These are phyloP conservation scores for Dasypogon diadema DNA, from an alignment of 2,888 invertebrate genomes.

Conservation along the genomic window DNA sequence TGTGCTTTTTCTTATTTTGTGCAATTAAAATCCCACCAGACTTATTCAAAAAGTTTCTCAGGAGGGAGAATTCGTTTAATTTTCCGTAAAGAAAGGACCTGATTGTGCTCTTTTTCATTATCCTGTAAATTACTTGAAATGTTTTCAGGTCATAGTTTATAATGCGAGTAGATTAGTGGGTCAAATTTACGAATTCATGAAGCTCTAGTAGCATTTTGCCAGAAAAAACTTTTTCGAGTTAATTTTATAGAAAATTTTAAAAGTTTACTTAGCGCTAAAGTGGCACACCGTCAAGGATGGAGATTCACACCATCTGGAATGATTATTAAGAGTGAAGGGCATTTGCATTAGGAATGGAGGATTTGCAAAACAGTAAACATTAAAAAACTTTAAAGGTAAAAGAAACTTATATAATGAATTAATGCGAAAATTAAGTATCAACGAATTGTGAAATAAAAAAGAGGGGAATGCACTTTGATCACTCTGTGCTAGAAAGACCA, in stretches of 20 bases:
- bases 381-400: too few relatives aligned
- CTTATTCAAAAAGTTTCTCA: not conserved
- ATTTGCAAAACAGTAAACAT: too few relatives aligned
- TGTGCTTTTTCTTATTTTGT: slow-evolving; percentile 13
- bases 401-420: too few relatives aligned
- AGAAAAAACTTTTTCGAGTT: not conserved
- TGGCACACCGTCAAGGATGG: too few relatives aligned
- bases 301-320: too few relatives aligned
- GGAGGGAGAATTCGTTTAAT: not conserved
- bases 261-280: not conserved
- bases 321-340: too few relatives aligned
- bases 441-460: too few relatives aligned
- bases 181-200: not conserved
- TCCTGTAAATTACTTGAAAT: not conserved
- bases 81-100: not conserved
- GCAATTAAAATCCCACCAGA: slow-evolving; percentile 27
- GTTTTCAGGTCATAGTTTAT: not conserved
- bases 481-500: too few relatives aligned
- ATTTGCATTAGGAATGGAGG: too few relatives aligned
- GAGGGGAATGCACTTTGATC: too few relatives aligned
- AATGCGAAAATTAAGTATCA: too few relatives aligned
- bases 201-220: not conserved
- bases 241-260: not conserved
- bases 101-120: not conserved
- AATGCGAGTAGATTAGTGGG: not conserved